These are phyloP conservation scores for Scaptomyza tumidula DNA, from an alignment of 2,888 invertebrate species.

Conservation along the genomic window DNA sequence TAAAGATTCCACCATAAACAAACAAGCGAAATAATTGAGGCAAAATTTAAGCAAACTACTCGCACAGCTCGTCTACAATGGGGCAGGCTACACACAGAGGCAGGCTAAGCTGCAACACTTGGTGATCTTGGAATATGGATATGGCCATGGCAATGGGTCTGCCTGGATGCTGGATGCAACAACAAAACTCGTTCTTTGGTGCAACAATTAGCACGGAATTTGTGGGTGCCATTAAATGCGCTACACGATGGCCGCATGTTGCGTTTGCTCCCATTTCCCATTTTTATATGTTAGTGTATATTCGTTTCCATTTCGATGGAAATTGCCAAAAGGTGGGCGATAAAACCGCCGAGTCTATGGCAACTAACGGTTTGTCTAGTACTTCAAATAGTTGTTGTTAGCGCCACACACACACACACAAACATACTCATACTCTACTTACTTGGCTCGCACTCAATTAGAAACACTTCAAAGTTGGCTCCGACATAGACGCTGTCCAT, in stretches of 20 bases:
- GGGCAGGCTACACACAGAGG: not conserved
- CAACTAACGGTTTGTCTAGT: constrained; percentile 33
- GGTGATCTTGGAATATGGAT: constrained; percentile 58
- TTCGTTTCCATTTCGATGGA: constrained; percentile 47
- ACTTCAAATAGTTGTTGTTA: constrained; percentile 23
- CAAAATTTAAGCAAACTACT: constrained; percentile 78
- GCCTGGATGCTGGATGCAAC: not conserved
- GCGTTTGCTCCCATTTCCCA: constrained; percentile 55
- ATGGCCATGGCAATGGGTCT: constrained; percentile 53
- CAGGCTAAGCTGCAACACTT: constrained; percentile 25
- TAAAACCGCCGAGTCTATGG: constrained; percentile 47
- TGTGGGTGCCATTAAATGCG: constrained; percentile 79
- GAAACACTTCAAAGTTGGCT: constrained; percentile 69
- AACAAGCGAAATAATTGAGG: constrained; percentile 82
- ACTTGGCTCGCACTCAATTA: constrained; percentile 55
- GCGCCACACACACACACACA: constrained; percentile 40
- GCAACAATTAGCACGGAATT: constrained; percentile 80
- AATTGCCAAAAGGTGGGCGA: constrained; percentile 56
- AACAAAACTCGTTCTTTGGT: constrained; percentile 64
- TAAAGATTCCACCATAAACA: constrained; percentile 81
- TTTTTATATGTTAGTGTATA: constrained; percentile 24
- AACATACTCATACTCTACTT: constrained; percentile 28
- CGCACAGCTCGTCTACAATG: constrained; percentile 28
- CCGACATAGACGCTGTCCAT: constrained; percentile 40
- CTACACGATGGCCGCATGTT: constrained; percentile 74